Evolutionary conservation across 1,140 invertebrate genomes (phyloP), one percentile per base, ranked within the genome.

Genomic region (Atta texana): DNA sequence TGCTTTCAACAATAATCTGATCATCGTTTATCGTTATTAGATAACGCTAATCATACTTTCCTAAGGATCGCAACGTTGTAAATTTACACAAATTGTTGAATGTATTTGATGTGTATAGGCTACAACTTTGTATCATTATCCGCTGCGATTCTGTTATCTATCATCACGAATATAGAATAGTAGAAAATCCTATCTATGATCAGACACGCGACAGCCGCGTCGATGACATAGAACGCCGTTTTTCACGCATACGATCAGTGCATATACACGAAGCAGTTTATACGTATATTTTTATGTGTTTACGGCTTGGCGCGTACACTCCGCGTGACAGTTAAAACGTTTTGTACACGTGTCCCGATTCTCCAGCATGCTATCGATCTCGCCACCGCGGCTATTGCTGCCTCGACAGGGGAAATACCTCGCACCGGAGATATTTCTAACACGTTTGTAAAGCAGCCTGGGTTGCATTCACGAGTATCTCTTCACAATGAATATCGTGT

Each of bases 341-440:
- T 88, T 74, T 55, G 49, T 69, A 55, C 61, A 61, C 34, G 55
- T 57, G 87, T 63, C 78, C 78, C 49, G 87, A 72, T 89, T 89
- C 78, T 85, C 69, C 64, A 18, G 64, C 53, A 63, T 14, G 44
- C 39, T 88, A 88, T 88, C 86, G 87, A 89, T 88, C 78, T 76
- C 12, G n/a, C 18, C 21, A 53, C 44, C 44, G 34, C 44, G 21
- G 34, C 66, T 55, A 44, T 53, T 81, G 59, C 59, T 69, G 57
- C 61, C 66, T 28, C 24, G 57, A 51, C 85, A 14, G 24, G 66
- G 64, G 86, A 51, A 78, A 87, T 75, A 68, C 55, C 77, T 88
- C 55, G 78, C 68, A 59, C 74, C 66, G 66, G 24, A 74, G 69
- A 81, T 88, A 89, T 85, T 89, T 88, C 87, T 88, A 84, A 88